phyloP scores from a whole-genome alignment of 1,140 invertebrate genomes.

The Pinna nobilis region DNA sequence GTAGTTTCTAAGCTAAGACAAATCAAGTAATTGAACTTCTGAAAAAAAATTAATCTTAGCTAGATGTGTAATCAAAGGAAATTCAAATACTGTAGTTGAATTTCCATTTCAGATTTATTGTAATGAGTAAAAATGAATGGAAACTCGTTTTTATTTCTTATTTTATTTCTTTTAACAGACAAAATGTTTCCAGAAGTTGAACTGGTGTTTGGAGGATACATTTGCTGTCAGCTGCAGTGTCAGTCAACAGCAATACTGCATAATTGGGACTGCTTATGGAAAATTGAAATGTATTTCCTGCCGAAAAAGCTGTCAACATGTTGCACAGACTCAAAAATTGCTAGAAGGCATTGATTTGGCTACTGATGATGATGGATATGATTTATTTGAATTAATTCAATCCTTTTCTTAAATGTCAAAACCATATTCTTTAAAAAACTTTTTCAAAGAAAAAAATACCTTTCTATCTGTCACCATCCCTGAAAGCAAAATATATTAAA shows the following conservation, averaged over 20 bases:
- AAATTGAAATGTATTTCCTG: conserved; percentile 3
- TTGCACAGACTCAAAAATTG: not conserved
- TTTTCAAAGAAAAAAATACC: not conserved
- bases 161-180: conserved; percentile 3
- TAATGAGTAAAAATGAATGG: no score
- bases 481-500: not conserved
- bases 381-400: not conserved
- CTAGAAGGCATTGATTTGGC: not conserved
- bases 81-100: no score
- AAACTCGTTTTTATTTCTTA: not conserved
- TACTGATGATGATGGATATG: not conserved
- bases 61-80: no score
- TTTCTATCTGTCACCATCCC: not conserved
- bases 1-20: not conserved
- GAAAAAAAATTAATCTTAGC: no score
- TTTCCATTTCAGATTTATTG: no score
- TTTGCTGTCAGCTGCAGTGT: not conserved
- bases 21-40: no score
- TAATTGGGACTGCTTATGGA: conserved; percentile 1
- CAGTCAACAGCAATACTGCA: not conserved
- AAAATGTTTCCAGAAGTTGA: conserved; percentile 11
- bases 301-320: not conserved
- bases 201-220: conserved; percentile 2
- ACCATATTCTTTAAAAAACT: not conserved
- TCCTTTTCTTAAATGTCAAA: not conserved